Conservation (phyloP, 2,888 invertebrate genomes). For the Alsophila aescularia region DNA sequence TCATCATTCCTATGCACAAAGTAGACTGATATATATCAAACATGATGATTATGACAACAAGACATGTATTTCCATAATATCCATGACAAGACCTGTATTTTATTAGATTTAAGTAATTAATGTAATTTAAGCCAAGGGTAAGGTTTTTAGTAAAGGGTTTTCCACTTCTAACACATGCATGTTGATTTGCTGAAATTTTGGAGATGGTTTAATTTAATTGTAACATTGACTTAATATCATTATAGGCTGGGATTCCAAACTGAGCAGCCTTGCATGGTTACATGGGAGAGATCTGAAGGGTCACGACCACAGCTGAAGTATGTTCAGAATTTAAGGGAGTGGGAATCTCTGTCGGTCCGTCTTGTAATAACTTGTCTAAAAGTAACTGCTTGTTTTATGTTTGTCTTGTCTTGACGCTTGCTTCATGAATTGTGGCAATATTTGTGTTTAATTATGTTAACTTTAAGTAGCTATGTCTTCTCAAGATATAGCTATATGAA, state of each 20-base stretch:
- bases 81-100: too few relatives aligned
- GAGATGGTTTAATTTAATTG: not conserved
- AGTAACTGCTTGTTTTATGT: not conserved
- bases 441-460: not conserved
- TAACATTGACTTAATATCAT: slow-evolving; percentile 6
- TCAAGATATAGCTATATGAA: too few relatives aligned
- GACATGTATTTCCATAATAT: too few relatives aligned
- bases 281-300: slow-evolving; percentile 5
- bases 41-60: too few relatives aligned
- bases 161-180: slow-evolving; percentile 4
- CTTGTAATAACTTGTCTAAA: not conserved
- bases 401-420: slow-evolving; percentile 12
- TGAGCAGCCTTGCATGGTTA: slow-evolving; percentile 13
- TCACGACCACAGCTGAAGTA: slow-evolving; percentile 17
- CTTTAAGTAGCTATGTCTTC: too few relatives aligned
- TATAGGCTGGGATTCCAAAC: slow-evolving; percentile 21
- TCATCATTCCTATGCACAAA: too few relatives aligned
- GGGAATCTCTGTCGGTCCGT: slow-evolving; percentile 6
- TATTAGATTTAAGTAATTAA: too few relatives aligned
- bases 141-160: not conserved
- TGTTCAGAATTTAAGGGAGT: not conserved
- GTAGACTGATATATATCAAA: not conserved
- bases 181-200: not conserved
- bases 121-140: too few relatives aligned
- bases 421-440: slow-evolving; percentile 1